Base-by-base conservation (phyloP, 2,797 vertebrate genomes). In the Clarias fuscus region DNA sequence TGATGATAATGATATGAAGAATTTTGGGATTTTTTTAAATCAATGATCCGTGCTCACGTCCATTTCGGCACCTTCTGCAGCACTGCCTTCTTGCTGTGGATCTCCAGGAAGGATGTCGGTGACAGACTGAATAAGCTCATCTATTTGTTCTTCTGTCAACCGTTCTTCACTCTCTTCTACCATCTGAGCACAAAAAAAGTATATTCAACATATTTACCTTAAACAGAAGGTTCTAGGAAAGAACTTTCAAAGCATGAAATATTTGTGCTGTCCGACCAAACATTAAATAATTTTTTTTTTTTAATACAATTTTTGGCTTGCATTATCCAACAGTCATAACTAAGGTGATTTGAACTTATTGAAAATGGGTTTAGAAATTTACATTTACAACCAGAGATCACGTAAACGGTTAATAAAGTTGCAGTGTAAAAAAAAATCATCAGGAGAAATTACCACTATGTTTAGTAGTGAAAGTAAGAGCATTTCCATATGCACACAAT, bases 81-180 rank as follows among this genome's bases (percentile, higher is more conserved):
- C 88, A 43, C 90, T 8, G 0, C 88, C 93, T 85, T 96, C 96
- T 3, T 96, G 93, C 86, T 97, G 96, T 0, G 97, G 97, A 82
- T 97, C 97, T 0, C 96, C 97, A 0, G 98, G 98, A 48, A 99
- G 95, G 65, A 96, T 93, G 37, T 80, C 93, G 24, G 95, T 95
- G 56, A 99, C 95, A 0, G 95, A 97, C 87, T 97, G 97, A 40
- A 99, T 97, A 1, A 99, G 97, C 17, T 97, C 95, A 90, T 99
- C 97, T 0, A 99, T 99, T 93, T 99, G 98, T 91, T 99, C 97
- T 92, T 99, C 98, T 0, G 97, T 98, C 24, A 99, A 93, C 73
- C 98, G 95, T 88, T 99, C 98, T 79, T 99, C 98, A 10, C 98
- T 99, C 92, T 99, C 98, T 85, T 99, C 98, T 30, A 99, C 98